phyloP scores from a whole-genome alignment of 1,140 invertebrate species.

The Patella vulgata region DNA sequence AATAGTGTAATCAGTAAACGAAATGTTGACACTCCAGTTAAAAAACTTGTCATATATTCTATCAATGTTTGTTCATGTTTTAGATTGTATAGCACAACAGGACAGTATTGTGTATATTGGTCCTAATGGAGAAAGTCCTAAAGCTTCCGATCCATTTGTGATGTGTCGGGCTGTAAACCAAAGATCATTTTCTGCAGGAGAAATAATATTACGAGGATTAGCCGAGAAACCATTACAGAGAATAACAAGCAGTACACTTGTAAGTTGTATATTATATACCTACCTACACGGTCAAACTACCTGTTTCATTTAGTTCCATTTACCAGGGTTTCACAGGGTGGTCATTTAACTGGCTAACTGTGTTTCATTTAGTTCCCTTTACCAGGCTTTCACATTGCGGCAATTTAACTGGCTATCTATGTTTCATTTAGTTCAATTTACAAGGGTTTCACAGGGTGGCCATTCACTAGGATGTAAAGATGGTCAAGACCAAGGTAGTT shows the following conservation, averaged over 20 bases:
- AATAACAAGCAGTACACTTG: conserved; percentile 38
- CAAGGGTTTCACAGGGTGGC: too few relatives aligned
- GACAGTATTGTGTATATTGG: conserved; percentile 23
- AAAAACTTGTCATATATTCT: too few relatives aligned
- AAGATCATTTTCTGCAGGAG: conserved; percentile 37
- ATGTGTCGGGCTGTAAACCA: conserved; percentile 37
- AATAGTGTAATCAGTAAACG: too few relatives aligned
- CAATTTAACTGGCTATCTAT: conserved; percentile 51
- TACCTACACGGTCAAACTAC: background rate
- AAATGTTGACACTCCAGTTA: too few relatives aligned
- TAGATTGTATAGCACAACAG: conserved; percentile 37
- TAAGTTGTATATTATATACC: conserved; percentile 13
- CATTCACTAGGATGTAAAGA: too few relatives aligned
- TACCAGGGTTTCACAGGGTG: background rate
- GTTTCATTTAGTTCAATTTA: conserved; percentile 51
- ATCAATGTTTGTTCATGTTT: too few relatives aligned
- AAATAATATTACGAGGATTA: conserved; percentile 31
- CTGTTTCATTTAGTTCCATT: background rate
- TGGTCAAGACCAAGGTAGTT: too few relatives aligned
- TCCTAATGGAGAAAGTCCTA: conserved; percentile 19
- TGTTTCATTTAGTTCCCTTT: conserved; percentile 10
- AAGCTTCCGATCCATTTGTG: conserved; percentile 31
- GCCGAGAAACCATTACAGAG: conserved; percentile 39
- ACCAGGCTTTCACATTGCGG: conserved; percentile 36
- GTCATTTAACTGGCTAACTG: background rate